Evolutionary conservation across 1,140 invertebrate species (phyloP).

Genomic region (Drosophila nigrodunni): DNA sequence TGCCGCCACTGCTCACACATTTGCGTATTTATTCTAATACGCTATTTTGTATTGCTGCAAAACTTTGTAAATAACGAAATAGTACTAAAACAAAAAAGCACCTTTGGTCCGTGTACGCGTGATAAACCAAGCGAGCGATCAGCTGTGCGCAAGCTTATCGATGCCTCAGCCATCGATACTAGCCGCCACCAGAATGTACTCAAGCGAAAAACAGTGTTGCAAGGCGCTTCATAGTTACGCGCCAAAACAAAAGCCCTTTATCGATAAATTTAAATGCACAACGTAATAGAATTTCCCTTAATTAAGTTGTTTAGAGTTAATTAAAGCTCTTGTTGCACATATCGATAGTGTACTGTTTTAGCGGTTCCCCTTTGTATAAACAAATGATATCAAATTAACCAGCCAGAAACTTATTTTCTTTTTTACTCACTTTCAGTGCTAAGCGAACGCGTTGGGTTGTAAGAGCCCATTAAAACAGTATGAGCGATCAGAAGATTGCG

Average conservation of each 20-base stretch:
- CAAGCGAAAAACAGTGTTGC: not conserved
- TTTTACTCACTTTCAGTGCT: constrained; percentile 14
- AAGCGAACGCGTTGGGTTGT: constrained; percentile 3
- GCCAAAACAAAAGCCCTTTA: not conserved
- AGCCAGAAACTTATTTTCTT: not conserved
- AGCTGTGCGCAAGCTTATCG: constrained; percentile 42
- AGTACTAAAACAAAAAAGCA: constrained; percentile 18
- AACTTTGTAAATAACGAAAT: constrained; percentile 61
- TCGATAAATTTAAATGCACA: not conserved
- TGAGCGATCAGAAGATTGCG: constrained; percentile 32
- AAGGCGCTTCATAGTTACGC: not conserved
- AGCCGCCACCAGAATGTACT: constrained; percentile 8
- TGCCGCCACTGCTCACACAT: constrained; percentile 52
- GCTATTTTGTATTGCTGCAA: constrained; percentile 38
- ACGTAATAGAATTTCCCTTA: not conserved
- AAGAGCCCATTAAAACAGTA: constrained; percentile 11
- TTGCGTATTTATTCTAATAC: constrained; percentile 34
- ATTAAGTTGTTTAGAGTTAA: not conserved
- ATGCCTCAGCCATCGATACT: constrained; percentile 28
- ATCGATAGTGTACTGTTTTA: not conserved
- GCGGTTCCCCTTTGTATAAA: not conserved
- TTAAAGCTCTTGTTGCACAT: not conserved
- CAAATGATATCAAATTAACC: constrained; percentile 19
- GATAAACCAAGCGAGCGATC: constrained; percentile 37
- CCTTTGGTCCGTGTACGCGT: constrained; percentile 35